Evolutionary conservation across 2,888 invertebrate species (phyloP), one percentile per base, ranked within the genome.

Genomic region (Cryptocephalus moraei): DNA sequence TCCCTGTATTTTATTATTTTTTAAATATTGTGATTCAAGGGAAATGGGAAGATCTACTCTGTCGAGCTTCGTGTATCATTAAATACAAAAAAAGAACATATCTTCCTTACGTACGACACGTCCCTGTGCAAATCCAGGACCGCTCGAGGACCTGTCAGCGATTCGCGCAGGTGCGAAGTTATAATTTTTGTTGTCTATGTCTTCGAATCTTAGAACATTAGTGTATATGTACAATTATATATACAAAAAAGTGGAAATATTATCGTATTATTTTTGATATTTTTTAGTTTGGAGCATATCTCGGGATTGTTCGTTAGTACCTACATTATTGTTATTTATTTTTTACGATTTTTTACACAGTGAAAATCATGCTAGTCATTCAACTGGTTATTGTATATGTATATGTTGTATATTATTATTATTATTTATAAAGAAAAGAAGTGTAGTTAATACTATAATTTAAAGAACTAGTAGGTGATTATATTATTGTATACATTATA

Each of bases 341-440:
- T 60, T 62, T 61, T 60, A 56, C 55, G 9, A 32, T 55, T 60
- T 60, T 57, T 60, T 62, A 57, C 54, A 57, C 62, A 64, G 64
- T 64, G 64, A 66, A 22, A 66, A 61, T 56, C 62, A 64, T 69
- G 67, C 69, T 69, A 69, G 69, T 69, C 69, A 68, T 63, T 65
- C 57, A 64, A 63, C 57, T 64, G 62, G 62, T 65, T 66, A 64
- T 63, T 63, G 38, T 39, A 32, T 22, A 22, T 64, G 63, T 66
- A 65, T 62, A 63, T 63, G 62, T 64, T 66, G 65, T 66, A 64
- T 55, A 64, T 62, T 62, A 58, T 63, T 55, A 64, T 62, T 62
- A 58, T 63, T 62, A 63, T 65, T 65, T 63, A 64, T 64, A 58
- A 58, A 56, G 56, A 60, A 62, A 60, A 44, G 44, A 46, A 46